Base-by-base conservation (phyloP, 2,113 vertebrate genomes). In the Cnemophilus loriae region DNA sequence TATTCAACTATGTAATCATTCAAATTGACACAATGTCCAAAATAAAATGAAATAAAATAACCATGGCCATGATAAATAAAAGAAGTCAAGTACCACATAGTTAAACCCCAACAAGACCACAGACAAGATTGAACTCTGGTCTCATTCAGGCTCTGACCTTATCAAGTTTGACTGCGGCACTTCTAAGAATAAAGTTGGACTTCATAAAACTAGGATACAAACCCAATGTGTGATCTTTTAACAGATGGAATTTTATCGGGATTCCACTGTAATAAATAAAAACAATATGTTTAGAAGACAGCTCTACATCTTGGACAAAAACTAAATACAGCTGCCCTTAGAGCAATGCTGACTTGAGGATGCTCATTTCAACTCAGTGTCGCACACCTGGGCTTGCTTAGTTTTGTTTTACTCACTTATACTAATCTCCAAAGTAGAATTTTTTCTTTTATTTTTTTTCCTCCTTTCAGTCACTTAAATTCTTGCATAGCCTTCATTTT, bases 151-250 rank as follows among this genome's bases (percentile, higher is more conserved):
- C 75, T 97, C 90, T 95, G 85, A 87, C 84, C 83, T 97, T 96
- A 95, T 83, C 89, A 95, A 89, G 95, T 93, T 75, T 96, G 87
- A 97, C 55, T 79, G 76, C 74, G 49, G 49, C 70, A 95, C 75
- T 93, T 84, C 92, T 90, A 96, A 95, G 84, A 97, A 94, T 87
- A 91, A 97, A 80, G 93, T n/a, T 84, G 77, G 71, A 81, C 93
- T 93, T 97, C 91, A 87, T 84, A 95, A 96, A 97, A 96, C 86
- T 94, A 97, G 95, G 88, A 96, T 87, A 96, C 86, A 95, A 89
- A 95, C 79, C 69, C 91, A 96, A n/a, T 91, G 94, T 91, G 94
- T 93, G 88, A 96, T 96, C 81, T 96, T 97, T 98, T 93, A 97
- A 94, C 75, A 93, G 89, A 95, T 91, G 88, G 70, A 84, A 90